Evolutionary conservation across 2,113 vertebrate genomes (phyloP).

Genomic region (Anas platyrhynchos): DNA sequence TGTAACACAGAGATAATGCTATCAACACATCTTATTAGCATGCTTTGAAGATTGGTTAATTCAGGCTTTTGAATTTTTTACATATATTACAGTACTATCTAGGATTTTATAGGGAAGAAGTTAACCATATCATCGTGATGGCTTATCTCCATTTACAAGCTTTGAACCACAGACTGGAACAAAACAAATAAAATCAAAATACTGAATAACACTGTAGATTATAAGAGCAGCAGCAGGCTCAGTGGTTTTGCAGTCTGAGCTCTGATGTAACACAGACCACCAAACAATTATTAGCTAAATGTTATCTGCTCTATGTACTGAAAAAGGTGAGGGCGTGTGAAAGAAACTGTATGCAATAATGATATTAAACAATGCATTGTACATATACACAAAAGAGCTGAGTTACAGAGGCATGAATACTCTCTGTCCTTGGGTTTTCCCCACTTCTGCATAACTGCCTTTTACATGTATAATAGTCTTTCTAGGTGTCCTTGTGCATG

Average conservation of each 20-base stretch:
- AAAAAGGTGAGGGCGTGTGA: not conserved
- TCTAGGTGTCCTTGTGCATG: not conserved
- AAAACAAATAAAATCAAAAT: not conserved
- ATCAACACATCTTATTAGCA: not conserved
- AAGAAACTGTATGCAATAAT: not conserved
- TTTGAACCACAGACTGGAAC: not conserved
- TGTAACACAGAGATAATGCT: not conserved
- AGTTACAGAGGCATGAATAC: not conserved
- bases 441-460: rapidly evolving
- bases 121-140: not conserved
- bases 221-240: not conserved
- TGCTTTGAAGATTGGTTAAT: not conserved
- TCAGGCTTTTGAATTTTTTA: not conserved
- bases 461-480: not conserved
- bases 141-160: not conserved
- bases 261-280: not conserved
- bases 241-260: not conserved
- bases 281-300: not conserved
- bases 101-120: not conserved
- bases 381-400: not conserved
- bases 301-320: not conserved
- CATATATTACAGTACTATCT: not conserved
- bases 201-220: not conserved
- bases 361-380: not conserved
- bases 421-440: not conserved